A percentile compares a stretch with the other conserved stretches of the same genome.
Conservation (phyloP, 2,888 invertebrate species). For the Cyrtodaria siliqua region DNA sequence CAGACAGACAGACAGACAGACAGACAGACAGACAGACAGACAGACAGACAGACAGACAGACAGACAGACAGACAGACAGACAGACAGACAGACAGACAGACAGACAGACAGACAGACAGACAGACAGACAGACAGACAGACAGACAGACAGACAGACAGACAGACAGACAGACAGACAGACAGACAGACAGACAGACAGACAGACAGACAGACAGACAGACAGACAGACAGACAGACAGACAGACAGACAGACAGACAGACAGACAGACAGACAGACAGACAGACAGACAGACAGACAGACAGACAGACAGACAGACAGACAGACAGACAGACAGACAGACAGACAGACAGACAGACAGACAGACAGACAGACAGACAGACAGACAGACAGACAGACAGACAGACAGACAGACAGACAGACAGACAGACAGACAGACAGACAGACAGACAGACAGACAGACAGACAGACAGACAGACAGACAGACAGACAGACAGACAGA, state of each 20-base stretch:
- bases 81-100: constrained; percentile 28
- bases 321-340: constrained; percentile 45
- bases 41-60: constrained; percentile 33
- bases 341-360: constrained; percentile 40
- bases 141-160: constrained; percentile 36
- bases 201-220: constrained; percentile 41
- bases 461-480: constrained; percentile 37
- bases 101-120: constrained; percentile 29
- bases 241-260: constrained; percentile 35
- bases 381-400: constrained; percentile 24
- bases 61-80: constrained; percentile 21
- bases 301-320: constrained; percentile 34
- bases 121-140: constrained; percentile 28
- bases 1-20: constrained; percentile 43
- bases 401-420: constrained; percentile 28
- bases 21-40: constrained; percentile 47
- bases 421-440: constrained; percentile 28
- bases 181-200: constrained; percentile 24
- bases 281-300: constrained; percentile 36
- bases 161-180: constrained; percentile 28
- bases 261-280: constrained; percentile 31
- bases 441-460: constrained; percentile 26
- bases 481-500: constrained; percentile 29
- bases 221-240: constrained; percentile 24
- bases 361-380: constrained; percentile 30